Base-by-base conservation (phyloP, 2,888 invertebrate genomes). In the Holacanthella duospinosa region DNA sequence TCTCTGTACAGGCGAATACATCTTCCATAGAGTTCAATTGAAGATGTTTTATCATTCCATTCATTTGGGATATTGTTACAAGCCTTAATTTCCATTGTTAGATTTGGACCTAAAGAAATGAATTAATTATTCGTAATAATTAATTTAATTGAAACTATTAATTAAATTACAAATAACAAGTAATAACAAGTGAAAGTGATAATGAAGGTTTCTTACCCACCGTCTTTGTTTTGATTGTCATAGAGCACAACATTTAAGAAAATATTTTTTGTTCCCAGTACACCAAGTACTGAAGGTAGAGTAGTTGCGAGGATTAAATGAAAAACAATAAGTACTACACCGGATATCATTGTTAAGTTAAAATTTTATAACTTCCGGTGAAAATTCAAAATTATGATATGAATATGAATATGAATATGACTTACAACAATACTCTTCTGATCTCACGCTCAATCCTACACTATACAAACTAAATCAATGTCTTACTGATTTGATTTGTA, bases 1-100 rank as follows among this genome's bases (percentile, higher is more conserved):
- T 60, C 54, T 25, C 54, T 28, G 29, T 24, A 60, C 3, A 60
- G 9, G n/a, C 27, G 57, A n/a, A 60, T 29, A 54, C 60, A 60
- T 6, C 29, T 28, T 26, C 60, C 60, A 19, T 44, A n/a, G 21
- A 54, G 26, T 12, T 44, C 54, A 6, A 60, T 6, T 53, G 60
- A 60, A 19, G 60, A 60, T 4, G 29, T 29, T 21, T 29, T 26
- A 24, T 60, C 54, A 29, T 60, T 54, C 60, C 60, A 60, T 9
- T 60, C 54, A 2, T n/a, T 19, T 48, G 53, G 60, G 3, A 60
- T 21, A 36, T 54, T 60, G 28, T 26, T 54, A 29, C 60, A 60
- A n/a, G 54, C 60, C 21, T 28, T 60, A 6, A 60, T 25, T 6
- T 59, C 59, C 25, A 59, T 25, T 4, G 48, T 25, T 6, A 27